phyloP scores from a whole-genome alignment of 1,140 invertebrate genomes.

The Drosophila sp. region DNA sequence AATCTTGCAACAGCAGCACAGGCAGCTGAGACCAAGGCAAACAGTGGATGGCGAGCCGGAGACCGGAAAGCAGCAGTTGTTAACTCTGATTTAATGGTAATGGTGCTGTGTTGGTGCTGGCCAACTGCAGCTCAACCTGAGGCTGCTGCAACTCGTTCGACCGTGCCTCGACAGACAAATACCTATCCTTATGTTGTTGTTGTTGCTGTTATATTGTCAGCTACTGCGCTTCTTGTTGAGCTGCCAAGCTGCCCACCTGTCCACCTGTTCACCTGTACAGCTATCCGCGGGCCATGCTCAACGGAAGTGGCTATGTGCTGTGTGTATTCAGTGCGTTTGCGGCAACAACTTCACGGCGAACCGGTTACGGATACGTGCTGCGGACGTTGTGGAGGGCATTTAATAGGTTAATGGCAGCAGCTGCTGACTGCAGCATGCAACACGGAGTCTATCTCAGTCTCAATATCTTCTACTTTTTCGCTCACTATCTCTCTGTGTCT shows the following conservation, averaged over 20 bases:
- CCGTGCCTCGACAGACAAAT: conserved; percentile 22
- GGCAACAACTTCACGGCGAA: conserved; percentile 29
- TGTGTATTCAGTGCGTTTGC: conserved; percentile 48
- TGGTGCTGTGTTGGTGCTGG: conserved; percentile 49
- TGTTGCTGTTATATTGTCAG: conserved; percentile 4
- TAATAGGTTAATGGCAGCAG: conserved; percentile 76
- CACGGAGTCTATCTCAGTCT: background rate
- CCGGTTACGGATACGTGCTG: conserved; percentile 59
- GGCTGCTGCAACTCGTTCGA: conserved; percentile 37
- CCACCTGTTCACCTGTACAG: conserved; percentile 7
- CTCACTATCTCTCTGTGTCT: background rate
- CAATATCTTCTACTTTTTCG: background rate
- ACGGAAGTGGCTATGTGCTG: conserved; percentile 79
- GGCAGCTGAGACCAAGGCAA: conserved; percentile 45
- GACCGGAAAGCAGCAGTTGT: conserved; percentile 71
- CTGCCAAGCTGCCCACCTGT: background rate
- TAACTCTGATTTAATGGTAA: conserved; percentile 82
- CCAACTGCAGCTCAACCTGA: conserved; percentile 36
- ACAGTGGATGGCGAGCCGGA: conserved; percentile 20
- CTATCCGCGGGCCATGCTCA: conserved; percentile 35
- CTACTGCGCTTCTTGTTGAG: conserved; percentile 4
- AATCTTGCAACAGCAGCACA: conserved; percentile 44
- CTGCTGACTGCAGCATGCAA: conserved; percentile 30
- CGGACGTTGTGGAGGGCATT: conserved; percentile 69
- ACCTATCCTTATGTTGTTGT: background rate